Evolutionary conservation across 2,113 vertebrate species (phyloP).

Genomic region (Pithys albifrons): DNA sequence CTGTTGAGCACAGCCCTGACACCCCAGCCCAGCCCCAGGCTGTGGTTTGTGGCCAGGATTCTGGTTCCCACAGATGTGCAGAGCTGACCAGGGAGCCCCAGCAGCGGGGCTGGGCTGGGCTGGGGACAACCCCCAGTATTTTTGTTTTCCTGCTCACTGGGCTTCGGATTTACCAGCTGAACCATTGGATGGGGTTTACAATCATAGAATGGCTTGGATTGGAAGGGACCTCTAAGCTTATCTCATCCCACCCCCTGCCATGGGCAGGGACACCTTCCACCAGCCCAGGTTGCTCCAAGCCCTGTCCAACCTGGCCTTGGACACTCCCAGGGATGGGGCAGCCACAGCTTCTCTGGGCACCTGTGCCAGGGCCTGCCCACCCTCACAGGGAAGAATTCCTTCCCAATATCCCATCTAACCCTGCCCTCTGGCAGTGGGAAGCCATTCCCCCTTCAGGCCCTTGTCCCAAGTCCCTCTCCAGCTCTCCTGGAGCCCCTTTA

Average conservation of each 20-base stretch:
- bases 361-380: background rate
- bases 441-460: background rate
- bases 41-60: background rate
- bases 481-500: background rate
- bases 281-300: no score
- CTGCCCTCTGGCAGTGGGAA: background rate
- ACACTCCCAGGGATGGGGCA: no score
- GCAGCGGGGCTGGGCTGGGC: background rate
- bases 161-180: background rate
- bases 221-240: background rate
- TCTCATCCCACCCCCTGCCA: no score
- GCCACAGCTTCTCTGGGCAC: no score
- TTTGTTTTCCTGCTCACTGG: background rate
- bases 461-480: background rate
- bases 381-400: fast-evolving
- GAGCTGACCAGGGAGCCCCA: background rate
- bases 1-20: fast-evolving
- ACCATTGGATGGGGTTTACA: background rate
- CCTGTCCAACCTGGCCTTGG: no score
- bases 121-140: fast-evolving
- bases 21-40: background rate
- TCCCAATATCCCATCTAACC: fast-evolving
- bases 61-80: background rate
- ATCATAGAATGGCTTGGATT: background rate
- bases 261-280: no score